A percentile compares a stretch with the other conserved stretches of the same genome.
These are phyloP conservation scores for Poecilia velifera DNA, from an alignment of 2,797 vertebrate species.

Conservation along the genomic window DNA sequence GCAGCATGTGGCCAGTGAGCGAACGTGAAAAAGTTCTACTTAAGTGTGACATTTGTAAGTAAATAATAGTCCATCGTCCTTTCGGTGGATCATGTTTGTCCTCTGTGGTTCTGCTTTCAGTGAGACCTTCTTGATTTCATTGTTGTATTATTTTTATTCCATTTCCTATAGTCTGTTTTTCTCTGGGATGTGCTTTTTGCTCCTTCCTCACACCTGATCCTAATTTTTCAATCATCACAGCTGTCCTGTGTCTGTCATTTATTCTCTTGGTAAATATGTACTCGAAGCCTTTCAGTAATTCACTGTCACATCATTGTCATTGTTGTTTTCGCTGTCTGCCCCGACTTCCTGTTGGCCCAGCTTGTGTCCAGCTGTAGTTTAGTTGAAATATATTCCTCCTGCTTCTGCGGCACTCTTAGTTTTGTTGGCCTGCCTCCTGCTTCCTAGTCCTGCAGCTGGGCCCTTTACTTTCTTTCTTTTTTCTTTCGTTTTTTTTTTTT, in stretches of 20 bases:
- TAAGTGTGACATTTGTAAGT: no score
- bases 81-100: neutral
- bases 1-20: neutral
- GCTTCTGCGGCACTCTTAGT: neutral
- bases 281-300: neutral
- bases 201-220: neutral
- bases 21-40: neutral
- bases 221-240: neutral
- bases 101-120: neutral
- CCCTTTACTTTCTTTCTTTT: neutral
- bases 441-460: neutral
- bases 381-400: neutral
- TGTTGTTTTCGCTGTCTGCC: neutral
- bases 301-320: neutral
- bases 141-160: neutral
- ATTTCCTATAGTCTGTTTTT: neutral
- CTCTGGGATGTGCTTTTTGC: neutral
- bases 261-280: neutral
- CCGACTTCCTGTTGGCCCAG: neutral
- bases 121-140: neutral
- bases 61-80: neutral
- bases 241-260: neutral
- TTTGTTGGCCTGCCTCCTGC: conserved; percentile 1
- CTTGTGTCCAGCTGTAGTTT: neutral
- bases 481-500: neutral